Evolutionary conservation across 2,797 vertebrate genomes (phyloP).

Genomic region (Chelidonichthys spinosus): DNA sequence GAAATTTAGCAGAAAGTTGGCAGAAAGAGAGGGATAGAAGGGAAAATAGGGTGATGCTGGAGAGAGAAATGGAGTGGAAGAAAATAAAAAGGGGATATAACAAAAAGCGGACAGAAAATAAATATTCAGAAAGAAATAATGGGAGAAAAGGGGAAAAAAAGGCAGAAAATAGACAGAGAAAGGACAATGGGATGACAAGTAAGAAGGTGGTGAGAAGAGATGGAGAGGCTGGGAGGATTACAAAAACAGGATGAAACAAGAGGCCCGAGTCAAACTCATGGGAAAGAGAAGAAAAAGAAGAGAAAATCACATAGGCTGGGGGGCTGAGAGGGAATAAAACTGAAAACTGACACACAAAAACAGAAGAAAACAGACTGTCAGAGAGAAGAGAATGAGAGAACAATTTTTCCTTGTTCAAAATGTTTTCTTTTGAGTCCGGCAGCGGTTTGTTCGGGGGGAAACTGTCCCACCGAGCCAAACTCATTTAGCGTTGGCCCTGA

Average conservation of each 20-base stretch:
- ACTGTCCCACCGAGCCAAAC: constrained; percentile 58
- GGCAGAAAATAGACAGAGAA: constrained; percentile 5
- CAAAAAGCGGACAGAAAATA: background rate
- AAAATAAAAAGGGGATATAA: background rate
- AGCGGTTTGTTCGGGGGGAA: constrained; percentile 67
- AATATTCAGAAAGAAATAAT: background rate
- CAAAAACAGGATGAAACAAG: background rate
- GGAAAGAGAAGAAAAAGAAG: constrained; percentile 20
- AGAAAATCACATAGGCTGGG: constrained; percentile 23
- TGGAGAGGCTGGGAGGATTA: background rate
- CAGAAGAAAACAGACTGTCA: constrained; percentile 24
- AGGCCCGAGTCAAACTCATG: constrained; percentile 15
- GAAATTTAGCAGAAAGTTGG: background rate
- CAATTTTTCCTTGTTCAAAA: constrained; percentile 71
- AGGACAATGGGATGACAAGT: background rate
- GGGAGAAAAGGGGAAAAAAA: background rate
- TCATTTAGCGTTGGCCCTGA: constrained; percentile 54
- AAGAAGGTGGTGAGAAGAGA: background rate
- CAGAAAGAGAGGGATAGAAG: background rate
- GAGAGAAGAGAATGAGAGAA: constrained; percentile 35
- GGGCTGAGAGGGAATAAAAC: constrained; percentile 20
- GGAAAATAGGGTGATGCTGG: background rate
- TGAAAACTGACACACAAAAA: constrained; percentile 14
- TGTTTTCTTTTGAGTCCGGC: constrained; percentile 74
- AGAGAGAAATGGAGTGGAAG: background rate